These are phyloP conservation scores for Agonopterix arenella DNA, from an alignment of 2,888 invertebrate species.

Conservation along the genomic window DNA sequence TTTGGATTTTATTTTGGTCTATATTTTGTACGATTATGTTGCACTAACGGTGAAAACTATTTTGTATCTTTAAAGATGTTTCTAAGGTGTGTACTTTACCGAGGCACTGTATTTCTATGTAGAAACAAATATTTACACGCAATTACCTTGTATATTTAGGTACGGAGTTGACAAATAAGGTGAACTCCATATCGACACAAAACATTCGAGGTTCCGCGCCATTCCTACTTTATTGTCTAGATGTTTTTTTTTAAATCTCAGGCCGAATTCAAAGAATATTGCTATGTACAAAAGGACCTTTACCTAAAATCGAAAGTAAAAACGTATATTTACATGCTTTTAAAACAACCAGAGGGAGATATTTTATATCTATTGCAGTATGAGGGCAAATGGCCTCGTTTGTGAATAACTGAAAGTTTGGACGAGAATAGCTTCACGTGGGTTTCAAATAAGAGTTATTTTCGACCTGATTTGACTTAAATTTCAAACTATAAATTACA, in stretches of 20 bases:
- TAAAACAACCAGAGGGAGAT: background rate
- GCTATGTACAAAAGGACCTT: conserved; percentile 36
- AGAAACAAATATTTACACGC: conserved; percentile 9
- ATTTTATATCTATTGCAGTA: background rate
- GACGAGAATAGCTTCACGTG: conserved; percentile 55
- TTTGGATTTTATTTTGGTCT: conserved; percentile 69
- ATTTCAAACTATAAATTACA: conserved; percentile 37
- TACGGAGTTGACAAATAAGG: background rate
- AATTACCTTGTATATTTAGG: conserved; percentile 7
- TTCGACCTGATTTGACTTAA: conserved; percentile 27
- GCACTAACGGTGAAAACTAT: conserved; percentile 51
- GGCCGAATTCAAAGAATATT: conserved; percentile 31
- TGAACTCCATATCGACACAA: background rate
- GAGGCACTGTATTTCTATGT: conserved; percentile 39
- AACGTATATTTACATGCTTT: conserved; percentile 31
- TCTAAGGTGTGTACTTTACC: conserved; percentile 28
- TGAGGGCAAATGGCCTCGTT: background rate
- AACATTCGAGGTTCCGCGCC: conserved; percentile 12
- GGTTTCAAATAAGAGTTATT: conserved; percentile 21
- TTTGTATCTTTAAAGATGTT: conserved; percentile 14
- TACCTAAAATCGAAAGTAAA: conserved; percentile 32
- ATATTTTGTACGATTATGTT: conserved; percentile 69
- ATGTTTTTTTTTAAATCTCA: conserved; percentile 33
- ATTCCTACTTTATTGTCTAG: conserved; percentile 48
- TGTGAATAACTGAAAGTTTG: conserved; percentile 7